A percentile compares a stretch with the other conserved stretches of the same genome.
These are phyloP conservation scores for Drosophila limbata DNA, from an alignment of 2,888 invertebrate species.

Conservation along the genomic window DNA sequence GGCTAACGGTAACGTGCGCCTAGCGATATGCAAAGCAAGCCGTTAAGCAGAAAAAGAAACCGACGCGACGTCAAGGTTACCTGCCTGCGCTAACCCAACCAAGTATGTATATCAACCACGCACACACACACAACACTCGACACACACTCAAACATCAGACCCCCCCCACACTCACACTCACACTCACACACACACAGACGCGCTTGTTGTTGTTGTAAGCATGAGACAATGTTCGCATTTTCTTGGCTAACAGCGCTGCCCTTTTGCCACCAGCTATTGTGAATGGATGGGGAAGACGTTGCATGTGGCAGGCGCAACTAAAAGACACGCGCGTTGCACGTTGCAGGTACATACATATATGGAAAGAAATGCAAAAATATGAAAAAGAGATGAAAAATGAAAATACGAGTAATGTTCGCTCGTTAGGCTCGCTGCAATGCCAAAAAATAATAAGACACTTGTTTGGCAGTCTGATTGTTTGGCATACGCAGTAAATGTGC, in stretches of 20 bases:
- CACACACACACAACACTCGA: conserved; percentile 1
- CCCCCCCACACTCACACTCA: background rate
- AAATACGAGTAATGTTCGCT: conserved; percentile 34
- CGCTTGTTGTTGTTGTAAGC: conserved; percentile 4
- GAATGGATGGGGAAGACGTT: background rate
- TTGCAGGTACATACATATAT: too few relatives aligned
- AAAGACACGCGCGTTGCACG: conserved; percentile 22
- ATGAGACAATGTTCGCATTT: conserved; percentile 52
- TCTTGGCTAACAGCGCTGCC: conserved; percentile 49
- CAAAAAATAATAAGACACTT: conserved; percentile 36
- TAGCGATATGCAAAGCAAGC: conserved; percentile 58
- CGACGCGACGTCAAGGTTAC: conserved; percentile 73
- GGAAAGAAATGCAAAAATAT: conserved; percentile 27
- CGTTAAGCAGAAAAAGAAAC: conserved; percentile 52
- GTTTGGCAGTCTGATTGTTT: conserved; percentile 25
- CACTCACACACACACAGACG: conserved; percentile 5
- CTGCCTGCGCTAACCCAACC: conserved; percentile 40
- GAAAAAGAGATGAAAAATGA: conserved; percentile 28
- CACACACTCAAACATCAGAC: conserved; percentile 15
- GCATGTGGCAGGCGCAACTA: conserved; percentile 27
- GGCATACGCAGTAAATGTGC: conserved; percentile 11
- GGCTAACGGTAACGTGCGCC: conserved; percentile 10
- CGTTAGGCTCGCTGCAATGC: conserved; percentile 40
- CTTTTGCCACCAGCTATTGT: conserved; percentile 2
- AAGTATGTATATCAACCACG: conserved; percentile 30